Evolutionary conservation across 2,113 vertebrate genomes (phyloP).

Genomic region (Takifugu bimaculatus): DNA sequence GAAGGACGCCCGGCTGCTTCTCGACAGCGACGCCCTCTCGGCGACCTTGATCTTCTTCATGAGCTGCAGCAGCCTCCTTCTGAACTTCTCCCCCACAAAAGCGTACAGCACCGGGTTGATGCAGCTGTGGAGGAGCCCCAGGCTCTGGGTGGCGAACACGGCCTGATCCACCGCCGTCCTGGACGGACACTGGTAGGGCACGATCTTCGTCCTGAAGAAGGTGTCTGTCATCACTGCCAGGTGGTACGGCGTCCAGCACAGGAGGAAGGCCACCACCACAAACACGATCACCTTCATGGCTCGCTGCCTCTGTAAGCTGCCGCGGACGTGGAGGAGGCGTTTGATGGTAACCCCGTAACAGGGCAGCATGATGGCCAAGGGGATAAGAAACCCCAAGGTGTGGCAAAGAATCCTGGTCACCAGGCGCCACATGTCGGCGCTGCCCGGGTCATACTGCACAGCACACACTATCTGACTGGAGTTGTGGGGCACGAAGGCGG

Average conservation of each 20-base stretch:
- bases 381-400: conserved; percentile 66
- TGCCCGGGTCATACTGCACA: conserved; percentile 45
- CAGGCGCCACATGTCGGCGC: conserved; percentile 56
- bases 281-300: conserved; percentile 71
- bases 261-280: conserved; percentile 66
- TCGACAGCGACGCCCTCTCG: conserved; percentile 1
- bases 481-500: not conserved
- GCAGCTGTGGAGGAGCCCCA: conserved; percentile 73
- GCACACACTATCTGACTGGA: conserved; percentile 19
- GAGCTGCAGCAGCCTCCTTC: conserved; percentile 35
- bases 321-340: conserved; percentile 60
- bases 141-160: conserved; percentile 63
- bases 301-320: conserved; percentile 59
- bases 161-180: conserved; percentile 49
- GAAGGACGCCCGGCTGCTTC: conserved; percentile 54
- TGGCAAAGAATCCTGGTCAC: conserved; percentile 65
- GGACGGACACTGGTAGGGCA: conserved; percentile 43
- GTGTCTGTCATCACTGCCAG: conserved; percentile 62
- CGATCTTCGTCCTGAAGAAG: conserved; percentile 55
- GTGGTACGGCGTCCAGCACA: conserved; percentile 75
- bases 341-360: conserved; percentile 67
- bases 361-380: conserved; percentile 65
- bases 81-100: conserved; percentile 74
- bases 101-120: conserved; percentile 76
- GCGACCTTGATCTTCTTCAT: conserved; percentile 32